Base-by-base conservation (phyloP, 2,888 invertebrate genomes). In the Ectobius pallidus region DNA sequence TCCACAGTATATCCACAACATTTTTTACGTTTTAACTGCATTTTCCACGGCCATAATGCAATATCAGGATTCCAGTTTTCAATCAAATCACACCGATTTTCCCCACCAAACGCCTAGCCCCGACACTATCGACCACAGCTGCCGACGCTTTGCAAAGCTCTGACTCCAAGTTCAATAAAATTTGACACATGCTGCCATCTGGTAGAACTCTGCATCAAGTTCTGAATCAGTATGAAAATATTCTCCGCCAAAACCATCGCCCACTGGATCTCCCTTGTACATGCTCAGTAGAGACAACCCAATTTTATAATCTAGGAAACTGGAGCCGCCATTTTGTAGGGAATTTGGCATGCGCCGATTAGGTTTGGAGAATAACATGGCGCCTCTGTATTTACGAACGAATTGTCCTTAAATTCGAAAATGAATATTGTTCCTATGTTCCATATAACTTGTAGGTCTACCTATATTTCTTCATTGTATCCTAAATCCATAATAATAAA, bases 1-100 rank as follows among this genome's bases (percentile, higher is more conserved):
- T 80, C 80, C 81, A 80, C 81, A 81, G 78, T 81, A 80, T 80
- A 82, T 81, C 81, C 82, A 81, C 81, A 81, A 80, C 81, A 82
- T 81, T 80, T 81, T 81, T 81, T 81, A 82, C 80, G 81, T 81
- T 78, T 79, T 80, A 79, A 80, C 80, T 79, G 80, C 82, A 82
- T 82, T 80, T 80, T 82, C 81, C 82, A 81, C 82, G 81, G 82
- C 82, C 82, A 82, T 82, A 79, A 77, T 81, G 79, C 77, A 78
- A 78, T 77, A 77, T 77, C 70, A 73, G 75, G 76, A 77, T 77
- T 74, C 74, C 75, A 74, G 73, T 75, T 75, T 76, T 75, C 75
- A 74, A 74, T 75, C 75, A 74, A 76, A 76, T 74, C 76, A 76
- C 76, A 75, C 76, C 75, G 76, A 68, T 72, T 71, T 71, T 69